These are phyloP conservation scores for Drosophila mauritiana DNA, from an alignment of 1,140 invertebrate genomes.

Conservation along the genomic window DNA sequence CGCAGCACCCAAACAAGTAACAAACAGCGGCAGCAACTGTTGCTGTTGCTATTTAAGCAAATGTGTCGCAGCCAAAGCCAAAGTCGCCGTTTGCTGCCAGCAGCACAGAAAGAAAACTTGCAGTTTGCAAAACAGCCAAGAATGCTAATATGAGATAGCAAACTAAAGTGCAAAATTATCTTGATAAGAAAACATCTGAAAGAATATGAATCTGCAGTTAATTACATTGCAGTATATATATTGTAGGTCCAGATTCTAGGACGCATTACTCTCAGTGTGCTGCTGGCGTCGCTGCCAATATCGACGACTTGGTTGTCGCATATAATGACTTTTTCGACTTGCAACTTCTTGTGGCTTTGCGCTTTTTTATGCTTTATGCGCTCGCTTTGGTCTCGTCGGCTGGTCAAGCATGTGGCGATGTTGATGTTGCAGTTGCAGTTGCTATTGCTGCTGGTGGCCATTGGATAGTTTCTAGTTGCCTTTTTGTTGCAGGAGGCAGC, in stretches of 20 bases:
- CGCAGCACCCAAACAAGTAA: conserved; percentile 47
- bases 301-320: conserved; percentile 60
- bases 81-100: conserved; percentile 53
- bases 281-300: conserved; percentile 45
- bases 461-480: conserved; percentile 50
- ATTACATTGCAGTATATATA: too few relatives aligned
- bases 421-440: conserved; percentile 23
- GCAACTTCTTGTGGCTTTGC: conserved; percentile 66
- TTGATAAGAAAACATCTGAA: too few relatives aligned
- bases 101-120: conserved; percentile 2
- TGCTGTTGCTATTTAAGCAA: conserved; percentile 78
- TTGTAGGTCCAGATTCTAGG: background rate
- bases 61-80: conserved; percentile 81
- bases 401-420: conserved; percentile 70
- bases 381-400: conserved; percentile 64
- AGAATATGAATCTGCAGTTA: too few relatives aligned
- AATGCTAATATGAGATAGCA: background rate
- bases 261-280: conserved; percentile 12
- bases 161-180: too few relatives aligned
- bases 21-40: conserved; percentile 48
- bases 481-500: conserved; percentile 56
- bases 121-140: too few relatives aligned
- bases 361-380: conserved; percentile 82
- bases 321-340: conserved; percentile 83
- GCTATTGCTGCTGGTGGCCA: conserved; percentile 56